phyloP scores from a whole-genome alignment of 2,113 vertebrate species.

The Uropsilus gracilis region DNA sequence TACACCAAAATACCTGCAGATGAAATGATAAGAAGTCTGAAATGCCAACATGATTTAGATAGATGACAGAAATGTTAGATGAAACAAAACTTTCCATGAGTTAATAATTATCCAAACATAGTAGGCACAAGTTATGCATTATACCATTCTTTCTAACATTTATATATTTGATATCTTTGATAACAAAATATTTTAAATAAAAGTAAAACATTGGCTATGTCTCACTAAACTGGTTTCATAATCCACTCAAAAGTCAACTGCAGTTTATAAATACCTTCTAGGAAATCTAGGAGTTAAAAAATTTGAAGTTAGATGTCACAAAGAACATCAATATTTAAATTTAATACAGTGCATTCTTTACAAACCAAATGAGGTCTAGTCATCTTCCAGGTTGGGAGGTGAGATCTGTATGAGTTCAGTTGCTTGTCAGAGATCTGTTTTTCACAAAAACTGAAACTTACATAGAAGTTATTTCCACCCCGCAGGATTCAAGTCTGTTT shows the following conservation, averaged over 20 bases:
- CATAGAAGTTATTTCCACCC: not conserved
- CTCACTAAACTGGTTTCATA: not conserved
- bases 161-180: not conserved
- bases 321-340: not conserved
- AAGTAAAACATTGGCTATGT: not conserved
- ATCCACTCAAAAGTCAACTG: not conserved
- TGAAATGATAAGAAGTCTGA: not conserved
- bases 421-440: not conserved
- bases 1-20: not conserved
- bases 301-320: not conserved
- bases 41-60: not conserved
- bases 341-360: not conserved
- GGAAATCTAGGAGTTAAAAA: not conserved
- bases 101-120: not conserved
- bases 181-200: not conserved
- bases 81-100: not conserved
- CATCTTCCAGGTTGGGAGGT: not conserved
- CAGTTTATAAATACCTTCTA: slow-evolving; percentile 13
- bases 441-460: not conserved
- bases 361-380: not conserved
- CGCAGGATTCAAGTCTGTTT: not conserved
- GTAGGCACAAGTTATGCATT: not conserved
- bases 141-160: not conserved
- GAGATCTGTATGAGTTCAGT: not conserved
- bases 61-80: not conserved